A percentile compares a stretch with the other conserved stretches of the same genome.
phyloP scores from a whole-genome alignment of 2,113 vertebrate genomes.

The Riparia riparia region DNA sequence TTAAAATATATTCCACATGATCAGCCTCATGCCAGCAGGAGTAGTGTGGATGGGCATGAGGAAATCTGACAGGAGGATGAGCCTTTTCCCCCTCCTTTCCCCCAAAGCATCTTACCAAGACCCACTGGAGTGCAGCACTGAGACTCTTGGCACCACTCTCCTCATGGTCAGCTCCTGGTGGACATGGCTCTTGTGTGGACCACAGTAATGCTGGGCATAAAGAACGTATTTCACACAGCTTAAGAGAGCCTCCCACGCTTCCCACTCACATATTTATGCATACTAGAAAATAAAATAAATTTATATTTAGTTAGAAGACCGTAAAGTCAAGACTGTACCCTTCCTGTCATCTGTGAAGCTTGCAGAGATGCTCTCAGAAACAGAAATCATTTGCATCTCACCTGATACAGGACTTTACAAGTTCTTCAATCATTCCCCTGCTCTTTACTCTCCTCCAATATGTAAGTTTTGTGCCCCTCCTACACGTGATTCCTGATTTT shows the following conservation, averaged over 20 bases:
- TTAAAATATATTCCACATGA: neutral
- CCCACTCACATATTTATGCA: neutral
- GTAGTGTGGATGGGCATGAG: neutral
- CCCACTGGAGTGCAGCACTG: neutral
- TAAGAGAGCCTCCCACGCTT: neutral
- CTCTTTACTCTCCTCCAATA: neutral
- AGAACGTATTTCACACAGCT: neutral
- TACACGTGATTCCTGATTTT: neutral
- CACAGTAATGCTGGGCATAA: neutral
- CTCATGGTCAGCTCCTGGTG: neutral
- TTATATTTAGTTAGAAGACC: neutral
- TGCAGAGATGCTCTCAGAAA: neutral
- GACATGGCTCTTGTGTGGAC: neutral
- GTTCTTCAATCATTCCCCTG: neutral
- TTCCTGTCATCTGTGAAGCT: neutral
- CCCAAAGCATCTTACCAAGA: neutral
- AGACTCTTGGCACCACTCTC: neutral
- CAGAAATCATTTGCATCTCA: neutral
- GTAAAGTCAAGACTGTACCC: neutral
- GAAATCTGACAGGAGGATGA: neutral
- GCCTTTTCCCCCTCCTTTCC: neutral
- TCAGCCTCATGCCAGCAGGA: neutral
- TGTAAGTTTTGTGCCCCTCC: neutral
- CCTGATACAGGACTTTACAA: neutral
- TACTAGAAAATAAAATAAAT: neutral